These are phyloP conservation scores for Oncorhynchus masou DNA, from an alignment of 2,113 vertebrate genomes.

Conservation along the genomic window DNA sequence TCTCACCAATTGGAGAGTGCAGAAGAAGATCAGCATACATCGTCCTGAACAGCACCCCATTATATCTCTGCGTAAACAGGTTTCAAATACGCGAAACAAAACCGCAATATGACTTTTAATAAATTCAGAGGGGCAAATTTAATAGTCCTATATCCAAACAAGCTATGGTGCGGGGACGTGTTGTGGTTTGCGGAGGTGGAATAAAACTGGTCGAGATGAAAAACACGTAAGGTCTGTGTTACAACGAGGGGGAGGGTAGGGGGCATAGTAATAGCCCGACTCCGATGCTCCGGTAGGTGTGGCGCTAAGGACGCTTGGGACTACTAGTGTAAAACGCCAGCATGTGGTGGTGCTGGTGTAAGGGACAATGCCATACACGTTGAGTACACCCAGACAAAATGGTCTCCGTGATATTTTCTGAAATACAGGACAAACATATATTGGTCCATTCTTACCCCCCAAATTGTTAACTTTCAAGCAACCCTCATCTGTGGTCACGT, in stretches of 20 bases:
- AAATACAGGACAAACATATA: too few species aligned
- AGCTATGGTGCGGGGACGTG: neutral
- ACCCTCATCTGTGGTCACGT: too few species aligned
- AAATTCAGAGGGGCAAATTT: neutral
- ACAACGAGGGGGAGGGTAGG: constrained; percentile 45
- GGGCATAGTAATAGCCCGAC: neutral
- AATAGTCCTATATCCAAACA: constrained; percentile 27
- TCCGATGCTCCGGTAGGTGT: constrained; percentile 51
- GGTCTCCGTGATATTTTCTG: too few species aligned
- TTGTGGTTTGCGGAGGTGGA: neutral
- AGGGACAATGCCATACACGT: neutral
- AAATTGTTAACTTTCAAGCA: too few species aligned
- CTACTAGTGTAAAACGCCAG: neutral
- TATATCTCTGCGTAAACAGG: constrained; percentile 11
- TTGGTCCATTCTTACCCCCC: too few species aligned
- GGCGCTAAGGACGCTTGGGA: neutral
- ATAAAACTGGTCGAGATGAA: constrained; percentile 17
- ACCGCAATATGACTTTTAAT: neutral
- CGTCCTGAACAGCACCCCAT: constrained; percentile 83
- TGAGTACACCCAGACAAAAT: too few species aligned
- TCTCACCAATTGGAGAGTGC: constrained; percentile 84
- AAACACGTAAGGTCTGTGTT: constrained; percentile 34
- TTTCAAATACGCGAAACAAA: constrained; percentile 1
- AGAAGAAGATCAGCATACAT: constrained; percentile 79
- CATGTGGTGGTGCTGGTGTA: constrained; percentile 33